These are phyloP conservation scores for Garrulus glandarius DNA, from an alignment of 2,797 vertebrate genomes.

Conservation along the genomic window DNA sequence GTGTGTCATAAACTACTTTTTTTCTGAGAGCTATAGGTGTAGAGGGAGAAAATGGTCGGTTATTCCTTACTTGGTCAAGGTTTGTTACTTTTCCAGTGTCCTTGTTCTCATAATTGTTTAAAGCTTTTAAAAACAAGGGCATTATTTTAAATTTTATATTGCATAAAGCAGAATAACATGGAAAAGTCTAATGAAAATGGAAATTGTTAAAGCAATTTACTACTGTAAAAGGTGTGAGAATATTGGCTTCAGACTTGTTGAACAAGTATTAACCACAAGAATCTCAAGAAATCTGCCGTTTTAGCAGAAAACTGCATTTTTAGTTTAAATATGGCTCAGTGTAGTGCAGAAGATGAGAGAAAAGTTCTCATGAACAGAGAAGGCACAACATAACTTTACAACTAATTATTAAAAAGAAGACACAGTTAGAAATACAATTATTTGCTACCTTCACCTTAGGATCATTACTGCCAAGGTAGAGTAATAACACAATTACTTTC, in stretches of 20 bases:
- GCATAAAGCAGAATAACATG: not conserved
- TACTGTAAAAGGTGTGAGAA: not conserved
- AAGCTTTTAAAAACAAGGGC: not conserved
- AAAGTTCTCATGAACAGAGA: slow-evolving; percentile 7
- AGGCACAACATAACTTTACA: not conserved
- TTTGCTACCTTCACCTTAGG: slow-evolving; percentile 16
- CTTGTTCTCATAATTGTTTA: not conserved
- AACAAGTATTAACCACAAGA: not conserved
- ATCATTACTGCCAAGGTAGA: slow-evolving; percentile 44
- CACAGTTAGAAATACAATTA: slow-evolving; percentile 20
- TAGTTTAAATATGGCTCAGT: not conserved
- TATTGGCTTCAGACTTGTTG: not conserved
- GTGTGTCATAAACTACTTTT: not conserved
- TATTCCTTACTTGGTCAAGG: not conserved
- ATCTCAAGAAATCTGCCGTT: slow-evolving; percentile 2
- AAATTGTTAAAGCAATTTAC: slow-evolving; percentile 15
- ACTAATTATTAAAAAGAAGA: slow-evolving; percentile 24
- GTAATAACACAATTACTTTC: slow-evolving; percentile 45
- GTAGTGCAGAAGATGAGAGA: not conserved
- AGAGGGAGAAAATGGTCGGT: not conserved
- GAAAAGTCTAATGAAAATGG: slow-evolving; percentile 7
- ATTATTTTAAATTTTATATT: not conserved
- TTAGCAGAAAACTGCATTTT: slow-evolving; percentile 20
- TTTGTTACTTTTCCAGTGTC: not conserved
- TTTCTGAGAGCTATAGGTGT: not conserved